Evolutionary conservation across 2,797 vertebrate species (phyloP), one percentile per base, ranked within the genome.

Genomic region (Lagorchestes hirsutus): DNA sequence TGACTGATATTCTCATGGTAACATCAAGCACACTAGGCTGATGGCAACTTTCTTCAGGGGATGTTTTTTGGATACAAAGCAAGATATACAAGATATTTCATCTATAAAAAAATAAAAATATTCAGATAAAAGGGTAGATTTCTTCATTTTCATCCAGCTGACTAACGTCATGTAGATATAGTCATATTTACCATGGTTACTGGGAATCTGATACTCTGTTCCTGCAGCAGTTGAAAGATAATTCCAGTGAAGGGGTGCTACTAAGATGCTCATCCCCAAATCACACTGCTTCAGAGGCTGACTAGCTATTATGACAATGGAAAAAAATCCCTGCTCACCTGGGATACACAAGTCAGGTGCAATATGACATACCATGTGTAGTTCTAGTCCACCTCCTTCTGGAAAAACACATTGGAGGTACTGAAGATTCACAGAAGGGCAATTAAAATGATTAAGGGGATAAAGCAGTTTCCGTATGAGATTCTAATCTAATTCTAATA

Each of bases 401-500:
- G 0, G 91, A 93, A 67, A 82, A 91, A 54, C 34, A 82, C 8
- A 5, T 55, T 74, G 92, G 90, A 29, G 31, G 34, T 0, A 0
- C 95, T 95, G 96, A 59, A 40, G 5, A 57, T 95, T 95, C 95
- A 93, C 0, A 1, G 54, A 93, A 90, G 90, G 93, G 28, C 92
- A 90, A 91, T 93, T 87, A n/a, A 93, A 96, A 92, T 55, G 96
- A 95, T 59, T 5, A 0, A 90, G 82, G 90, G 91, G 96, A 59
- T 27, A 62, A 93, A 92, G 94, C 93, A 92, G 92, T 92, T 55
- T 67, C 94, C 93, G 52, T 92, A 93, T 54, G 93, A 59, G 96
- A 96, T 96, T 93, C 46, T 46, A 46, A 46, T 46, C 46, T 46
- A 46, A 46, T 46, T 46, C 46, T 46, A 46, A 97, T 93, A 95